Conservation (phyloP, 2,797 vertebrate species). For the Threskiornis aethiopicus region DNA sequence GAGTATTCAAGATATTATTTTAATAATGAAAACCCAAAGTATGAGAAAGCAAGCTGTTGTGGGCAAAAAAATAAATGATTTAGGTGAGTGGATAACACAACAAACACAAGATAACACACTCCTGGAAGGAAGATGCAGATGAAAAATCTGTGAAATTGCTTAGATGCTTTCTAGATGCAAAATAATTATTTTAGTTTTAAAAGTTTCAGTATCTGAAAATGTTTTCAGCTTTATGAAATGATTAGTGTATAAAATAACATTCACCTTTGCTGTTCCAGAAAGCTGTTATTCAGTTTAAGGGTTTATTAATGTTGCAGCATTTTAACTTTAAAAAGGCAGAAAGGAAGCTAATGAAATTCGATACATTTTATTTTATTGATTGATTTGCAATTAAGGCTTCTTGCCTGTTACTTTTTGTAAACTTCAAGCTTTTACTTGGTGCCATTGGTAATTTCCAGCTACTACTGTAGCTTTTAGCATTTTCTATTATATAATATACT, state of each 20-base stretch:
- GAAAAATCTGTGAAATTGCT: slow-evolving; percentile 63
- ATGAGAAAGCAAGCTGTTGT: slow-evolving; percentile 60
- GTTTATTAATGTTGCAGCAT: background rate
- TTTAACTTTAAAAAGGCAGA: slow-evolving; percentile 8
- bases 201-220: slow-evolving; percentile 29
- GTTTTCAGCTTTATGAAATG: slow-evolving; percentile 48
- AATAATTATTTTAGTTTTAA: slow-evolving; percentile 58
- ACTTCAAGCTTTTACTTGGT: background rate
- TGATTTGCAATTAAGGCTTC: background rate
- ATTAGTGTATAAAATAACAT: slow-evolving; percentile 59
- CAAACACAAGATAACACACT: slow-evolving; percentile 58
- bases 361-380: background rate
- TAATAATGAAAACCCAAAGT: slow-evolving; percentile 69
- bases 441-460: background rate
- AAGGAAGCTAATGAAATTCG: background rate
- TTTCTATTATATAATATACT: background rate
- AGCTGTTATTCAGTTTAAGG: background rate
- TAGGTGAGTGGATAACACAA: slow-evolving; percentile 67
- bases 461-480: background rate
- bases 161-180: slow-evolving; percentile 60
- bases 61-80: slow-evolving; percentile 47
- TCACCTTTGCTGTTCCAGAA: slow-evolving; percentile 34
- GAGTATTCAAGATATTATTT: slow-evolving; percentile 62
- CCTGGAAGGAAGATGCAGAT: slow-evolving; percentile 54
- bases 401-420: background rate